Percentiles rank a stretch among this genome's conserved stretches.
These are phyloP conservation scores for Crocuta crocuta DNA, from an alignment of 2,113 vertebrate species.

Conservation along the genomic window DNA sequence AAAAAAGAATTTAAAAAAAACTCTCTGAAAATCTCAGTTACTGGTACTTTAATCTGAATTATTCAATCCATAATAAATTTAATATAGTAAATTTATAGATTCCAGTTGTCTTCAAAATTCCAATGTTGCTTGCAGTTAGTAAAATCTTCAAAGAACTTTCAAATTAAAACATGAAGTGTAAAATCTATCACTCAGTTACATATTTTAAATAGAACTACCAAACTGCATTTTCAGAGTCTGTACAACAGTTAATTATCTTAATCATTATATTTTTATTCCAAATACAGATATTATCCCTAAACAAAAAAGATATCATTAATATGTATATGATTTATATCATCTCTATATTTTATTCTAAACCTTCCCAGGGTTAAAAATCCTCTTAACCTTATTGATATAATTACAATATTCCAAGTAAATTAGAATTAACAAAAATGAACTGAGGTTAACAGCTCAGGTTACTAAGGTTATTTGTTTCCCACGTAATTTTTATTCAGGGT, in stretches of 20 bases:
- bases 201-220: not conserved
- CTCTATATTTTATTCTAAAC: not conserved
- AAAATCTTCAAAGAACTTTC: not conserved
- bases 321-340: not conserved
- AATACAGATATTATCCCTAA: not conserved
- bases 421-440: not conserved
- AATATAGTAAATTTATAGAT: not conserved
- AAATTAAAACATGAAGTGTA: not conserved
- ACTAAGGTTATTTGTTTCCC: not conserved
- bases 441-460: not conserved
- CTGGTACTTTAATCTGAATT: not conserved
- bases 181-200: not conserved
- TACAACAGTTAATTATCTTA: not conserved
- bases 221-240: not conserved
- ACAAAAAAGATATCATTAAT: not conserved
- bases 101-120: not conserved
- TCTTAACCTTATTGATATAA: not conserved
- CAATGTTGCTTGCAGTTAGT: not conserved
- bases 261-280: not conserved
- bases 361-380: not conserved
- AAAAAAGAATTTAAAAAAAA: too few relatives aligned
- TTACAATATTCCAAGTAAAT: not conserved
- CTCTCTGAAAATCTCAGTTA: not conserved
- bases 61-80: not conserved
- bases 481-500: not conserved